These are phyloP conservation scores for Eristalis arbustorum DNA, from an alignment of 2,888 invertebrate genomes.

Conservation along the genomic window DNA sequence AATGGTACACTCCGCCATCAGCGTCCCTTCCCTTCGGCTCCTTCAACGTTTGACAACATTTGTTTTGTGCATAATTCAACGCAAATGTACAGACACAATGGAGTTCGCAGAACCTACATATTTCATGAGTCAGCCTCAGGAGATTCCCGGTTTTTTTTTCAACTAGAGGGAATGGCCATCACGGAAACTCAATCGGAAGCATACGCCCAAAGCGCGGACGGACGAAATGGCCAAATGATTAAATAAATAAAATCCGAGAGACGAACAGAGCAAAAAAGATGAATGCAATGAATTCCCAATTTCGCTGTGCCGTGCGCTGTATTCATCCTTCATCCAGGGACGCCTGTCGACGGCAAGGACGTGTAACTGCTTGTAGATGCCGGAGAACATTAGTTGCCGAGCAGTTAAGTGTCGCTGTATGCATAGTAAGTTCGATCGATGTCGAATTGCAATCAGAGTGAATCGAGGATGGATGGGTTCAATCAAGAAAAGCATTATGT, in stretches of 20 bases:
- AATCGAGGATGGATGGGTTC: constrained; percentile 9
- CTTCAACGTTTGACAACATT: background rate
- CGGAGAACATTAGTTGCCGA: background rate
- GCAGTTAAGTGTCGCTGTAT: constrained; percentile 11
- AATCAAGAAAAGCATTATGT: constrained; percentile 23
- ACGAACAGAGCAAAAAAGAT: background rate
- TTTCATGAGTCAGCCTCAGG: background rate
- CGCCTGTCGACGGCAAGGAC: background rate
- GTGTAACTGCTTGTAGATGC: background rate
- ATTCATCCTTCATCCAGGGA: too few relatives aligned
- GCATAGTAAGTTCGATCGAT: constrained; percentile 14
- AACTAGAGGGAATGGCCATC: background rate
- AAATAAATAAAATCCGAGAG: background rate
- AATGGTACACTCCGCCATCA: background rate
- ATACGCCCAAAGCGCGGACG: background rate
- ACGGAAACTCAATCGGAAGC: constrained; percentile 6
- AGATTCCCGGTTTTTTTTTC: too few relatives aligned
- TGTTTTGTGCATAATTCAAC: background rate
- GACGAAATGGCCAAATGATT: constrained; percentile 6
- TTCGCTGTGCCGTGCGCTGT: background rate
- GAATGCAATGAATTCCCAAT: background rate
- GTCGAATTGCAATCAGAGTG: constrained; percentile 13
- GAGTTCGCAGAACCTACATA: background rate
- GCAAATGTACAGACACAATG: background rate
- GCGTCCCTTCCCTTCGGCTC: background rate